phyloP scores from a whole-genome alignment of 2,113 vertebrate genomes.

The Leucopsar rothschildi region DNA sequence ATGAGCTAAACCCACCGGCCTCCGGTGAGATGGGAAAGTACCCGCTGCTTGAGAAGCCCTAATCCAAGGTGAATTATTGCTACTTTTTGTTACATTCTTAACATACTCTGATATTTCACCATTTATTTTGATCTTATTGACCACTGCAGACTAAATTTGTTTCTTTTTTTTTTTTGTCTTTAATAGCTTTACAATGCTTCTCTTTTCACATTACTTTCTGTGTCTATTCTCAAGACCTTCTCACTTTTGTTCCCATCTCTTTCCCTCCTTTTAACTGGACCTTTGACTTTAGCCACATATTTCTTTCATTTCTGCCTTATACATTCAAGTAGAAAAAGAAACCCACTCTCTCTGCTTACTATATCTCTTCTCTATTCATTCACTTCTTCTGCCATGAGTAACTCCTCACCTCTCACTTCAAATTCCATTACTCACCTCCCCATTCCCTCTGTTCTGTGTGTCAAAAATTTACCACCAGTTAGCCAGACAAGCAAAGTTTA shows the following conservation, averaged over 20 bases:
- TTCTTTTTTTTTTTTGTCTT: neutral
- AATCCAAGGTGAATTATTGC: constrained; percentile 12
- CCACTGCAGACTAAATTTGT: neutral
- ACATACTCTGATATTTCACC: neutral
- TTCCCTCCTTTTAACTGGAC: neutral
- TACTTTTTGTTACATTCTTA: constrained; percentile 18
- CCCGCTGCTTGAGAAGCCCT: neutral
- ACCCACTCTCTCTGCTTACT: neutral
- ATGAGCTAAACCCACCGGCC: neutral
- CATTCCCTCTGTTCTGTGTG: neutral
- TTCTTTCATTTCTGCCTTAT: neutral
- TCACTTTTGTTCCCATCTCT: neutral
- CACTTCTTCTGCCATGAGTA: neutral
- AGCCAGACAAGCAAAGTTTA: neutral
- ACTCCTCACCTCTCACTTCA: neutral
- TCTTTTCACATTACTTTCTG: neutral
- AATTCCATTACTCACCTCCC: neutral
- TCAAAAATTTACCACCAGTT: neutral
- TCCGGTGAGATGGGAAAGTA: constrained; percentile 21
- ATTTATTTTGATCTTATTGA: neutral
- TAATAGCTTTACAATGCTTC: neutral
- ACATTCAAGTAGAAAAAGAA: neutral
- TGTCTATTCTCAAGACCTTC: neutral
- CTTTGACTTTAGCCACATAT: neutral
- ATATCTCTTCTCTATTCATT: neutral